Percentiles rank a stretch among this genome's conserved stretches.
Conservation (phyloP, 1,140 invertebrate species). For the Drosophila serrata region DNA sequence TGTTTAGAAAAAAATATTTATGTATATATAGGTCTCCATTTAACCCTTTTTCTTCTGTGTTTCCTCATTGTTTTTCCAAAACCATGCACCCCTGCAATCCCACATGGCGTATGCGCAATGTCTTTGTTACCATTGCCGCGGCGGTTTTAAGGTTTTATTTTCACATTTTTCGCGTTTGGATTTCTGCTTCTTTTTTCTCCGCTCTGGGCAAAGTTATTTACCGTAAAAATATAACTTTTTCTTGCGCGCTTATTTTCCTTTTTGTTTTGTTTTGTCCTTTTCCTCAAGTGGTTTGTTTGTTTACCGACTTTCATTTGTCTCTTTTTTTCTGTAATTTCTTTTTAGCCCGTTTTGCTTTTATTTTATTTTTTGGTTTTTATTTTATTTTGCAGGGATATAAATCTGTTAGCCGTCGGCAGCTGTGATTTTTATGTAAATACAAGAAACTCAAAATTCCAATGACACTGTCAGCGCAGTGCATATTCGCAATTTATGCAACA, state of each 20-base stretch:
- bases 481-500: constrained; percentile 19
- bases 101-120: constrained; percentile 52
- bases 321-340: constrained; percentile 9
- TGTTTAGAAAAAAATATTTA: constrained; percentile 1
- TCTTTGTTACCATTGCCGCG: constrained; percentile 35
- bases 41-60: constrained; percentile 6
- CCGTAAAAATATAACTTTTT: constrained; percentile 74
- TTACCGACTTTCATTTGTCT: constrained; percentile 55
- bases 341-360: background rate
- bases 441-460: constrained; percentile 1
- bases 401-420: constrained; percentile 32
- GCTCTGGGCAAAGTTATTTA: constrained; percentile 62
- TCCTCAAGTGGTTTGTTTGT: constrained; percentile 68
- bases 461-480: constrained; percentile 18
- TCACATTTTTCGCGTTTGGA: constrained; percentile 5
- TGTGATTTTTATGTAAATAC: constrained; percentile 49
- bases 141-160: constrained; percentile 17
- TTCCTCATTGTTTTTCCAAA: constrained; percentile 22
- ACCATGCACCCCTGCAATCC: constrained; percentile 18
- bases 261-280: constrained; percentile 26
- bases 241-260: constrained; percentile 25
- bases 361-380: background rate
- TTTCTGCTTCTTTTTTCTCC: constrained; percentile 41
- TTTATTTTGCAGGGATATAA: constrained; percentile 20
- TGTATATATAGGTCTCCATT: constrained; percentile 1